A percentile compares a stretch with the other conserved stretches of the same genome.
phyloP scores from a whole-genome alignment of 1,140 invertebrate species.

The Parasteatoda tepidariorum region DNA sequence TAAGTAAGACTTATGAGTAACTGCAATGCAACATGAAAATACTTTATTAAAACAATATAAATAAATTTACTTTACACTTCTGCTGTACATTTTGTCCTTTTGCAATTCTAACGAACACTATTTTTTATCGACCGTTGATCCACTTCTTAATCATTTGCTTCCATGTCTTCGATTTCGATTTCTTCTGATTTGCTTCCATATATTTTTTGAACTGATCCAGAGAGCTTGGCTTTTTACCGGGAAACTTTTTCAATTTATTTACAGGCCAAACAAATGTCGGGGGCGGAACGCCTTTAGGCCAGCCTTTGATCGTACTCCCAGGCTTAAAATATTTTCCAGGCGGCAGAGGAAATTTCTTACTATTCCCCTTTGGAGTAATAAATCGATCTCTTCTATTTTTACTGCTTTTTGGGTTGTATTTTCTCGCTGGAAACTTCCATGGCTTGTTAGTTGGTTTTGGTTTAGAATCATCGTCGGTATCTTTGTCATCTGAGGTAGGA shows the following conservation, averaged over 20 bases:
- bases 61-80: no score
- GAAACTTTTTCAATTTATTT: constrained; percentile 26
- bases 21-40: no score
- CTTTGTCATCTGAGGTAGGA: not conserved
- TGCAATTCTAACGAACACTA: no score
- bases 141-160: constrained; percentile 41
- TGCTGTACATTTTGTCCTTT: no score
- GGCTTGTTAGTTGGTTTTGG: not conserved
- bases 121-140: constrained; percentile 29
- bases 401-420: not conserved
- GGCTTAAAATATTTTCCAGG: constrained; percentile 11
- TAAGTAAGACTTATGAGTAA: no score
- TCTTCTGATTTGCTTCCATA: constrained; percentile 26
- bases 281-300: constrained; percentile 29
- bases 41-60: no score
- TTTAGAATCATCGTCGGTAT: constrained; percentile 6
- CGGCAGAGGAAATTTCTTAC: not conserved
- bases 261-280: constrained; percentile 16
- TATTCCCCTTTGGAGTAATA: not conserved
- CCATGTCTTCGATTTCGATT: constrained; percentile 42
- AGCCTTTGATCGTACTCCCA: not conserved
- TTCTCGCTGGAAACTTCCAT: constrained; percentile 35
- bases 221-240: constrained; percentile 19
- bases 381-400: constrained; percentile 33
- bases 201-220: not conserved